phyloP scores from a whole-genome alignment of 2,888 invertebrate species.

The Andrena minutula region DNA sequence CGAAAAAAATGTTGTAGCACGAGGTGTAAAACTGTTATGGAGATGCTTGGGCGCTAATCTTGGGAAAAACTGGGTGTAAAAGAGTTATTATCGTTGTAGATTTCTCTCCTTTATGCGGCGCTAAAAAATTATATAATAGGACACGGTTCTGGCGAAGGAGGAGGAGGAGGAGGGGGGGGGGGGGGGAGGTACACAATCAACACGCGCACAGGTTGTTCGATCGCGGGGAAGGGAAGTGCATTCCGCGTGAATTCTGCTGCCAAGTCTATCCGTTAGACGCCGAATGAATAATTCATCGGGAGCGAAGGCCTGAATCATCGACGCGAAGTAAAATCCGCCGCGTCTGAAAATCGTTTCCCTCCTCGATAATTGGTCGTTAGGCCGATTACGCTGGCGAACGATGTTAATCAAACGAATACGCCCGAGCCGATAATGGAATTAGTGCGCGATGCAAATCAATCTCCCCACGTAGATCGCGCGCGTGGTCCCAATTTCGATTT shows the following conservation, averaged over 20 bases:
- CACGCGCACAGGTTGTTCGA: constrained; percentile 1
- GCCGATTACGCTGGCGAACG: constrained; percentile 3
- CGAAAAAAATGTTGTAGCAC: no score
- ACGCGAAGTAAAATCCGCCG: constrained; percentile 19
- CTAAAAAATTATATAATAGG: constrained; percentile 10
- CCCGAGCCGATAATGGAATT: constrained; percentile 16
- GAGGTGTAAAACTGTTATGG: no score
- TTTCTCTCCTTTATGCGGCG: constrained; percentile 17
- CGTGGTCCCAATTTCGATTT: no score
- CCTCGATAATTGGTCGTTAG: constrained; percentile 45
- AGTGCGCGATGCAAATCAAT: background rate
- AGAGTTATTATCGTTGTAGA: background rate
- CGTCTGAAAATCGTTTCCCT: constrained; percentile 26
- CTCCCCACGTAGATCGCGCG: background rate
- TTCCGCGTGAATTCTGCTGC: constrained; percentile 55
- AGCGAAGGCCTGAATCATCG: constrained; percentile 28
- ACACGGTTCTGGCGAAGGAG: background rate
- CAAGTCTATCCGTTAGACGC: constrained; percentile 58
- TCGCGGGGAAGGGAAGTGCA: constrained; percentile 45
- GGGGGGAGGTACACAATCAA: background rate
- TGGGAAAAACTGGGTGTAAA: no score
- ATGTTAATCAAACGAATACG: constrained; percentile 19
- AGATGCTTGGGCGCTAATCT: no score
- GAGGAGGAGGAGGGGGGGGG: background rate
- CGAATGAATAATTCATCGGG: constrained; percentile 59